A percentile compares a stretch with the other conserved stretches of the same genome.
Evolutionary conservation across 2,113 vertebrate species (phyloP).

Genomic region (Scortum barcoo): DNA sequence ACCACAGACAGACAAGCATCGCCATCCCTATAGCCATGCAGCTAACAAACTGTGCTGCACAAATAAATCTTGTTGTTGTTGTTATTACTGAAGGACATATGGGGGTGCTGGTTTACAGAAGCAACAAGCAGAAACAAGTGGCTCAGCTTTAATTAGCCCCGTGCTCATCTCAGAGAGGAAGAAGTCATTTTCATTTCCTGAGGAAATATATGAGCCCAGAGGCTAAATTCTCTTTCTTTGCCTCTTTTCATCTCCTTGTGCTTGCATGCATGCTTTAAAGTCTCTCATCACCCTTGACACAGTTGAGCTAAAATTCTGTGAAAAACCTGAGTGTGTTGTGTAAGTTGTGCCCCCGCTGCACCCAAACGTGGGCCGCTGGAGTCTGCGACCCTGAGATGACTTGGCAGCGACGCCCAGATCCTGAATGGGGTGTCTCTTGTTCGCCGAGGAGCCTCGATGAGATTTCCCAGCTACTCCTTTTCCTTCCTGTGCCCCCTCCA

Average conservation of each 20-base stretch:
- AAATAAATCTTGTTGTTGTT: neutral
- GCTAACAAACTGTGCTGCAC: neutral
- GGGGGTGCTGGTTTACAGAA: slow-evolving; percentile 26
- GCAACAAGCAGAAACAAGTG: neutral
- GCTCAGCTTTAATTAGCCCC: slow-evolving; percentile 34
- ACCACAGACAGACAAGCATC: too few relatives aligned
- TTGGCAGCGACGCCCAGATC: slow-evolving; percentile 71
- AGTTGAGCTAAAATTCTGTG: neutral
- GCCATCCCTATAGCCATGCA: neutral
- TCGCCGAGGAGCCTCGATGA: slow-evolving; percentile 67
- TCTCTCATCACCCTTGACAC: neutral
- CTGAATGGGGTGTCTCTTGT: slow-evolving; percentile 68
- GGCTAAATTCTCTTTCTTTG: slow-evolving; percentile 24
- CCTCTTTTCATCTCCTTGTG: slow-evolving; percentile 26
- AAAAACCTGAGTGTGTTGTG: neutral
- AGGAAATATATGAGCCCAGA: slow-evolving; percentile 51
- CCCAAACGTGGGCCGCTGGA: neutral
- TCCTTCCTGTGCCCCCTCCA: slow-evolving; percentile 76
- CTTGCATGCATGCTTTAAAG: neutral
- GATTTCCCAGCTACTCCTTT: slow-evolving; percentile 81
- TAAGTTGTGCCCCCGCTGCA: slow-evolving; percentile 23
- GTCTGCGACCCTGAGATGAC: slow-evolving; percentile 70
- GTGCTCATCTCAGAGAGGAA: slow-evolving; percentile 57
- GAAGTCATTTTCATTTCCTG: slow-evolving; percentile 60
- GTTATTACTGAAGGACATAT: neutral